Base-by-base conservation (phyloP, 2,797 vertebrate genomes). In the Nannoperca obscura region DNA sequence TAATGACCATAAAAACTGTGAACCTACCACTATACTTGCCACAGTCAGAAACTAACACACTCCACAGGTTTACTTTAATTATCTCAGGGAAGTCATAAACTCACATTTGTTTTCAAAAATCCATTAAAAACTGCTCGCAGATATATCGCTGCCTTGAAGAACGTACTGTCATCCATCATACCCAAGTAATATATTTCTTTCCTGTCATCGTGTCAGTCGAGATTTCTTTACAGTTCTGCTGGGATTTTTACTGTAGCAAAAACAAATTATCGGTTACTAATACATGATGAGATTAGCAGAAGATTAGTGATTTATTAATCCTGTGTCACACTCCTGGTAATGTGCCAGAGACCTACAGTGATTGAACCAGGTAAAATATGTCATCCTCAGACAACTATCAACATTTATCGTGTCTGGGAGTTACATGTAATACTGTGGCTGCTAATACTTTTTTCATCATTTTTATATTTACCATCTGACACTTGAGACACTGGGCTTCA, bases 51-150 rank as follows among this genome's bases (percentile, higher is more conserved):
- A 78, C 62, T 73, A 73, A 80, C 46, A 69, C 38, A 61, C 36
- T 78, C 58, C 4, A 24, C 70, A 81, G 75, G 58, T 86, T 87
- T 78, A 71, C 86, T 44, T 76, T 84, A 78, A 84, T 82, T 69
- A 79, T 80, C 76, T 74, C 58, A 40, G 68, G 59, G 15, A 86
- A 88, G 78, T 76, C 69, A 86, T 86, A 86, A 90, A 80, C 71
- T 63, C 67, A 70, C 62, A 88, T 81, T 88, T 89, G 81, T 85
- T 88, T 87, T 75, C 7, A 49, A 58, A 87, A 88, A 81, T 64
- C 81, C 81, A 93, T 87, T 87, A 85, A 81, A 86, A 91, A 80
- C 38, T 68, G 82, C 86, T 83, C 0, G 52, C 63, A 80, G 83
- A 88, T 78, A 85, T 46, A 63, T 61, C 27, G 75, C 76, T 61